These are phyloP conservation scores for Muscicapa adusta DNA, from an alignment of 2,113 vertebrate genomes.

Conservation along the genomic window DNA sequence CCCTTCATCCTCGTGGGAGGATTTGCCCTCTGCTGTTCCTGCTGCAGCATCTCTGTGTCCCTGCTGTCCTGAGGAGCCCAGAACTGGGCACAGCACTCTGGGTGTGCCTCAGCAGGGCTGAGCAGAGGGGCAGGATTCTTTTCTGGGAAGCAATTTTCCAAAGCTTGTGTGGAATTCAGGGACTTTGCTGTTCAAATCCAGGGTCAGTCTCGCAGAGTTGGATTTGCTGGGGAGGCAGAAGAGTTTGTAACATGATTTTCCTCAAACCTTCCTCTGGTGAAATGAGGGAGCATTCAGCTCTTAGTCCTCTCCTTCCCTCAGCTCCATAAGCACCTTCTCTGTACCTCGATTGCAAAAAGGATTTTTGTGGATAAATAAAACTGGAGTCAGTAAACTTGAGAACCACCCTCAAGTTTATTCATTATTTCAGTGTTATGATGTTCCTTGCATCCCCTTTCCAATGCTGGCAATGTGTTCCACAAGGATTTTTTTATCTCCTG, in stretches of 20 bases:
- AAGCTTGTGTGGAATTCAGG: background rate
- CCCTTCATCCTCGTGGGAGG: background rate
- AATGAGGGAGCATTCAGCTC: background rate
- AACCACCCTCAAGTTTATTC: background rate
- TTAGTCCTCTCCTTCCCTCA: background rate
- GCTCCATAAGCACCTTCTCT: background rate
- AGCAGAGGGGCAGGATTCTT: background rate
- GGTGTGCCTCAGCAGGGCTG: background rate
- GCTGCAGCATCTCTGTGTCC: background rate
- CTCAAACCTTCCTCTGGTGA: background rate
- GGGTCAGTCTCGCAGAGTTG: accelerated
- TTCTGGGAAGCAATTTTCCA: background rate
- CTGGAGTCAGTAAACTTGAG: background rate
- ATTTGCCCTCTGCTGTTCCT: background rate
- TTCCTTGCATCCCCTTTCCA: background rate
- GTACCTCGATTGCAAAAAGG: accelerated
- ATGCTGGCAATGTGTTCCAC: background rate
- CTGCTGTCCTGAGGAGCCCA: background rate
- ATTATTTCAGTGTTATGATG: accelerated
- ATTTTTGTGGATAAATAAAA: background rate
- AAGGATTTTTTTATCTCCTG: background rate
- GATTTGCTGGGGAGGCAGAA: background rate
- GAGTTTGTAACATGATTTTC: background rate
- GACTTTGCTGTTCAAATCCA: background rate
- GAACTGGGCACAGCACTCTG: background rate